Evolutionary conservation across 2,113 vertebrate genomes (phyloP).

Genomic region (Ia io): DNA sequence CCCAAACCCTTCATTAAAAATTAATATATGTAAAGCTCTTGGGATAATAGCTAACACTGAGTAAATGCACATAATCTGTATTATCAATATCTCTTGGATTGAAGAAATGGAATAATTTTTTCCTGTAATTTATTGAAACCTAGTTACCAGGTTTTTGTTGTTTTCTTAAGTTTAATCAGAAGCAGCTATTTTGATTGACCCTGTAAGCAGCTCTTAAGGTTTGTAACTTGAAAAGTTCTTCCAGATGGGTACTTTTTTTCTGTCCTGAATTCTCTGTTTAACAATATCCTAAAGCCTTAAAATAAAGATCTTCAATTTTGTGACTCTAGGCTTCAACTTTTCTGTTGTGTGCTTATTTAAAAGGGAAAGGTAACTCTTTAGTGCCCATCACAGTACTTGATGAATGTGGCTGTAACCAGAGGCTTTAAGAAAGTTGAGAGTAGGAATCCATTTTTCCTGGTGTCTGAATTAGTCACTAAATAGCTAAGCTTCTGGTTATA

Average conservation of each 20-base stretch:
- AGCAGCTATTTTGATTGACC: background rate
- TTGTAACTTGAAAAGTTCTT: constrained; percentile 9
- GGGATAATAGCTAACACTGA: background rate
- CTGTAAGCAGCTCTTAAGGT: background rate
- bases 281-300: background rate
- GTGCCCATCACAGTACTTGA: background rate
- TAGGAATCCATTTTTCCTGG: background rate
- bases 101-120: background rate
- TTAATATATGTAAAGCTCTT: background rate
- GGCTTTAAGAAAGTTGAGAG: background rate
- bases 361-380: background rate
- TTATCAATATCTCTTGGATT: background rate
- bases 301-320: background rate
- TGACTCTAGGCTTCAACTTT: constrained; percentile 1
- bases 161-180: background rate
- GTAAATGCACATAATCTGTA: background rate
- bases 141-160: background rate
- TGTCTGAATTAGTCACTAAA: background rate
- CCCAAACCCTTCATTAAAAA: background rate
- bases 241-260: background rate
- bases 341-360: background rate
- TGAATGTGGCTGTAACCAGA: background rate
- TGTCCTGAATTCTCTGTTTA: background rate
- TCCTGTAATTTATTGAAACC: background rate
- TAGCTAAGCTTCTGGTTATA: background rate